phyloP scores from a whole-genome alignment of 2,888 invertebrate genomes.

The Oligia strigilis region DNA sequence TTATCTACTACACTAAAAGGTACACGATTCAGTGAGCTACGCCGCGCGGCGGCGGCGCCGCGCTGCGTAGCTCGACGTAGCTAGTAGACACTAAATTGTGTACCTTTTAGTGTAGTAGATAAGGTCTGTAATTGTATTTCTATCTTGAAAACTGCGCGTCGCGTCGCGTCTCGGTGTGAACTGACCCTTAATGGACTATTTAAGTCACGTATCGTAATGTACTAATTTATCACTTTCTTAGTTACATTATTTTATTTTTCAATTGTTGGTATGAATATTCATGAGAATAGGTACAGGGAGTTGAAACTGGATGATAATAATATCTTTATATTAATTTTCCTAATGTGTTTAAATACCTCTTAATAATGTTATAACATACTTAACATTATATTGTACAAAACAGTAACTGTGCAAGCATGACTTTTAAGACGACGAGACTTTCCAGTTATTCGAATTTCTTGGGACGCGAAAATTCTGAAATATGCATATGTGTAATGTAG shows the following conservation, averaged over 20 bases:
- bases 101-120: too few relatives aligned
- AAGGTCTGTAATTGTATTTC: too few relatives aligned
- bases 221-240: neutral
- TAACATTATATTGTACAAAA: conserved; percentile 4
- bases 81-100: too few relatives aligned
- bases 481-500: neutral
- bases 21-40: too few relatives aligned
- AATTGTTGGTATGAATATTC: conserved; percentile 21
- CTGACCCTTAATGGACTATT: too few relatives aligned
- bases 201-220: neutral
- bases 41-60: too few relatives aligned
- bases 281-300: conserved; percentile 73
- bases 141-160: too few relatives aligned
- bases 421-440: neutral
- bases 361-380: neutral
- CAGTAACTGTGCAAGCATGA: neutral
- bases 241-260: neutral
- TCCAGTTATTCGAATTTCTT: neutral
- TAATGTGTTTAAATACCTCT: neutral
- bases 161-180: too few relatives aligned
- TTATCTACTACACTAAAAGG: too few relatives aligned
- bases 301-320: conserved; percentile 18
- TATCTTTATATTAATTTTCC: neutral
- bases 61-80: too few relatives aligned
- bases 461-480: neutral